Evolutionary conservation across 1,140 invertebrate genomes (phyloP).

Genomic region (Coptotermes formosanus): DNA sequence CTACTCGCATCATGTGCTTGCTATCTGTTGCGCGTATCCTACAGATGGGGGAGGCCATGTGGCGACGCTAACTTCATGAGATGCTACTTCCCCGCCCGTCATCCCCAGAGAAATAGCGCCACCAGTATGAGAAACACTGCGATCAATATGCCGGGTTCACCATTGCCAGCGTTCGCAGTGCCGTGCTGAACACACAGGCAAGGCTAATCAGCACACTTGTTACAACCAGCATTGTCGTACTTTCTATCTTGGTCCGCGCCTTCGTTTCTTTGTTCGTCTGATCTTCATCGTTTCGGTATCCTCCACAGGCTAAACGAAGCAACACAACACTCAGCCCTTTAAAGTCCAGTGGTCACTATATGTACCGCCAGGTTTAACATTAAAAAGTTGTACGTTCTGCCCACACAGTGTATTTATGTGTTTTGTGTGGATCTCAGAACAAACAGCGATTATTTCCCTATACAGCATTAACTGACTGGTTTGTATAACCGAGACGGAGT

Average conservation of each 20-base stretch:
- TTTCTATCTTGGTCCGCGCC: background rate
- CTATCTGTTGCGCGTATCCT: background rate
- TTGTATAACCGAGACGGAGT: too few species aligned
- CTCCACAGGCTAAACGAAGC: too few species aligned
- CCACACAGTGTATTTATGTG: too few species aligned
- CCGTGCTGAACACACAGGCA: background rate
- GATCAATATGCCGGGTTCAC: background rate
- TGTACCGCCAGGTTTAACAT: too few species aligned
- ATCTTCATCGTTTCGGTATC: background rate
- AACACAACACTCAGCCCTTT: too few species aligned
- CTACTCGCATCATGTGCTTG: background rate
- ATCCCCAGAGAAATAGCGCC: background rate
- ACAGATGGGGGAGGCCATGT: background rate
- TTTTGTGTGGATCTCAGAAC: too few species aligned
- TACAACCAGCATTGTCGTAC: background rate
- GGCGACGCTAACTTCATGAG: background rate
- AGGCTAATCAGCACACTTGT: background rate
- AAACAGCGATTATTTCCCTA: too few species aligned
- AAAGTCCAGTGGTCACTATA: too few species aligned
- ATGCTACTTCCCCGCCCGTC: too few species aligned
- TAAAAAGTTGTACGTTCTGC: too few species aligned
- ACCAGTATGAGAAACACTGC: background rate
- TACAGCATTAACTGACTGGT: too few species aligned
- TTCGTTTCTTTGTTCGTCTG: background rate
- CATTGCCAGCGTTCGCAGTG: background rate